A percentile compares a stretch with the other conserved stretches of the same genome.
phyloP scores from a whole-genome alignment of 2,797 vertebrate species.

The Ctenopoma kingsleyae region DNA sequence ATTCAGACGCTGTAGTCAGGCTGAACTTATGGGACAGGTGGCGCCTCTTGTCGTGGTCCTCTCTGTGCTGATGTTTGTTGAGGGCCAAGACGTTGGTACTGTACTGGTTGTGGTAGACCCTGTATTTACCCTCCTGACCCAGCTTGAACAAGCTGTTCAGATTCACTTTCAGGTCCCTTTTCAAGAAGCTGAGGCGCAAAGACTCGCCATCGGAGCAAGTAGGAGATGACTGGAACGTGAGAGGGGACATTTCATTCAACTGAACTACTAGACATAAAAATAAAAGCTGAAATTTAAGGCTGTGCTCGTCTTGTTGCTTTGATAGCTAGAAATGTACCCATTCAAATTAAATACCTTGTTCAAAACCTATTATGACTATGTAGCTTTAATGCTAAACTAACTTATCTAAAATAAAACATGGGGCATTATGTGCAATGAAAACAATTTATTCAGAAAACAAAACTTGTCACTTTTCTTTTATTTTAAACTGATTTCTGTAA shows the following conservation, averaged over 20 bases:
- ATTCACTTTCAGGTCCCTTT: conserved; percentile 88
- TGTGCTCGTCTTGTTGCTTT: too few species aligned
- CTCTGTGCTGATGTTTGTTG: conserved; percentile 98
- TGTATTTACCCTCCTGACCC: conserved; percentile 96
- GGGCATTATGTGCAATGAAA: too few species aligned
- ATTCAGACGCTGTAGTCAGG: conserved; percentile 93
- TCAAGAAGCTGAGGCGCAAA: conserved; percentile 83
- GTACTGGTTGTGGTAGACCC: conserved; percentile 97
- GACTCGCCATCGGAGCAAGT: conserved; percentile 86
- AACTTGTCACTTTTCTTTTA: too few species aligned
- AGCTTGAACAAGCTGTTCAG: conserved; percentile 93
- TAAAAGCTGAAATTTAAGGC: too few species aligned
- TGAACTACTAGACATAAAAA: too few species aligned
- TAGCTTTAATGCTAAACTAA: too few species aligned
- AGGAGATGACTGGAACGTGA: conserved; percentile 85
- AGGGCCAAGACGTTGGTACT: conserved; percentile 95
- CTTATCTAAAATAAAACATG: too few species aligned
- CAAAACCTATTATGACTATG: too few species aligned
- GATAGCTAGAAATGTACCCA: neutral
- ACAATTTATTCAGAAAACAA: too few species aligned
- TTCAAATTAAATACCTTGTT: neutral
- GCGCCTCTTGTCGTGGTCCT: conserved; percentile 98
- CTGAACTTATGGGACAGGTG: conserved; percentile 99
- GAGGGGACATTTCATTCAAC: neutral
- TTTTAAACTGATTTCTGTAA: neutral